Base-by-base conservation (phyloP, 2,113 vertebrate genomes). In the Ochotona princeps region DNA sequence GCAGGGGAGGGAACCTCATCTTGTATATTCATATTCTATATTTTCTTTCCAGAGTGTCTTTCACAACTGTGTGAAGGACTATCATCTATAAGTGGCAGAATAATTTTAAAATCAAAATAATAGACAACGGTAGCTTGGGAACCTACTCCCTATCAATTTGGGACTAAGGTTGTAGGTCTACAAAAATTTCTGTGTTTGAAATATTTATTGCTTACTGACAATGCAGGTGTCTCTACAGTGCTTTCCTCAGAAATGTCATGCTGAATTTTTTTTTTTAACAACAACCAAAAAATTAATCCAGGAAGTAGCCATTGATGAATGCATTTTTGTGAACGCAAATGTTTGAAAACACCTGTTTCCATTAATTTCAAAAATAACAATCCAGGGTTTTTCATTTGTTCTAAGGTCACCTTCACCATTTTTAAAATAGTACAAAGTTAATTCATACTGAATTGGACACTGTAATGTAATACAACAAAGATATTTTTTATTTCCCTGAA, bases 391-490 rank as follows among this genome's bases (percentile, higher is more conserved):
- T 84, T 49, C n/a, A 73, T 89, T 86, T 66, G 4, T 69, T 93
- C 87, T 91, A 88, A 93, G 93, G 67, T 79, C 76, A 91, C 89
- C 81, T 84, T 93, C 51, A 72, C 65, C 87, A 88, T 81, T 91
- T 94, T 21, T 61, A 70, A 92, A 93, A 82, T 12, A 85, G 51
- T 80, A 10, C 47, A 63, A 75, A 96, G 44, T 89, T 96, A 92
- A 85, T 91, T 84, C 25, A 89, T 82, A 85, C 82, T 75, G 97
- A 97, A 96, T 66, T 93, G 75, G 97, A 95, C 93, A 92, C 70
- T 95, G 7, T 92, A 97, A 98, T 96, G 81, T 97, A 97, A 95
- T 97, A 93, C 74, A 92, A 94, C 93, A 94, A 90, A 94, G 89
- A 82, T 91, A 96, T 72, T 84, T 75, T 86, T 74, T 94, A 92